These are phyloP conservation scores for Prolemur simus DNA, from an alignment of 2,113 vertebrate genomes.

Conservation along the genomic window DNA sequence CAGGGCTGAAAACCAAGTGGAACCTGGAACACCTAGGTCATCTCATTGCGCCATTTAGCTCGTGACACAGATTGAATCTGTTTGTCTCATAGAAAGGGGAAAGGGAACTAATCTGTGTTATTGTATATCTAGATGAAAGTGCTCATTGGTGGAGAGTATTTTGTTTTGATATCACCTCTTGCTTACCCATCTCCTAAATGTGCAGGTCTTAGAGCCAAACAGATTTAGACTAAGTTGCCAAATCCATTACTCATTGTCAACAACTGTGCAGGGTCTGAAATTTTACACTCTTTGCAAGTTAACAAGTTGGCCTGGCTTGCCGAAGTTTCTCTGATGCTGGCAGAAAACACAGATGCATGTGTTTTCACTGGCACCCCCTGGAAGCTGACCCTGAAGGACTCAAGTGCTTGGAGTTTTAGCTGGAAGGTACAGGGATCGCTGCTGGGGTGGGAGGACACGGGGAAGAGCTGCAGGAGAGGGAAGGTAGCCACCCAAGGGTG, in stretches of 20 bases:
- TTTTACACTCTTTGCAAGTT: neutral
- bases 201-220: neutral
- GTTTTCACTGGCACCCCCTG: neutral
- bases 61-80: neutral
- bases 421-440: neutral
- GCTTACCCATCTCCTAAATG: neutral
- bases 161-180: neutral
- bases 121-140: neutral
- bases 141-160: neutral
- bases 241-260: neutral
- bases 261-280: neutral
- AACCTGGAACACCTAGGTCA: neutral
- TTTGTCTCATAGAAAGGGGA: neutral
- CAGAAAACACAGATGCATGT: neutral
- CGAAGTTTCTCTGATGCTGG: neutral
- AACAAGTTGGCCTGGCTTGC: neutral
- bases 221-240: neutral
- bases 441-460: neutral
- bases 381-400: neutral
- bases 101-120: neutral
- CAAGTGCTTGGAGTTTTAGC: neutral
- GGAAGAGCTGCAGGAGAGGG: neutral
- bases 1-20: neutral
- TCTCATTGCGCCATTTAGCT: neutral
- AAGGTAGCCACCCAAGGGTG: neutral